Evolutionary conservation across 2,113 vertebrate species (phyloP).

Genomic region (Sturnira hondurensis): DNA sequence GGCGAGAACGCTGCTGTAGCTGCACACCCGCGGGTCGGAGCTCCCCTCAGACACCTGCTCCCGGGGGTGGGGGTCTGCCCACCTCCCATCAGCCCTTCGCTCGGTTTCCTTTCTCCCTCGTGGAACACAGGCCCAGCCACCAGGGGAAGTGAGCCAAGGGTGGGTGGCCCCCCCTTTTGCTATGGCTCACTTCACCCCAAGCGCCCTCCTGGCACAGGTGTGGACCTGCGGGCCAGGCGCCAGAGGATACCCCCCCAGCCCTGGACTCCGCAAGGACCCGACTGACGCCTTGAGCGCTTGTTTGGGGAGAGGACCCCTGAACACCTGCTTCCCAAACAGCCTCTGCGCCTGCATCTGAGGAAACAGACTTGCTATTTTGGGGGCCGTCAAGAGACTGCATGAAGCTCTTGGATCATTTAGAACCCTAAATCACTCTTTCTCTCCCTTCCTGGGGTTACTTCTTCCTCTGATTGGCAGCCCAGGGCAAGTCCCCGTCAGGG

Average conservation of each 20-base stretch:
- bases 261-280: neutral
- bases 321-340: neutral
- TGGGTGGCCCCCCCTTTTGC: neutral
- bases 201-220: neutral
- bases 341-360: neutral
- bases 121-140: neutral
- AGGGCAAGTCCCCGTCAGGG: neutral
- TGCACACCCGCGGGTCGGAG: neutral
- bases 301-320: neutral
- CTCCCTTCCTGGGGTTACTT: neutral
- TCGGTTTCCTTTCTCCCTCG: neutral
- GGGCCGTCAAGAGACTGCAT: neutral
- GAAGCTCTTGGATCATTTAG: neutral
- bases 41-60: neutral
- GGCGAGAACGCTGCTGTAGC: neutral
- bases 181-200: neutral
- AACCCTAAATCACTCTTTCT: neutral
- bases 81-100: neutral
- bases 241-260: neutral
- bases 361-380: neutral
- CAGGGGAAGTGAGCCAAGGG: neutral
- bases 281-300: accelerated
- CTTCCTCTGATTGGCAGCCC: neutral
- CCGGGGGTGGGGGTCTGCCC: neutral
- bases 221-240: neutral